Evolutionary conservation across 2,888 invertebrate genomes (phyloP), one percentile per base, ranked within the genome.

Genomic region (Eulithis testata): DNA sequence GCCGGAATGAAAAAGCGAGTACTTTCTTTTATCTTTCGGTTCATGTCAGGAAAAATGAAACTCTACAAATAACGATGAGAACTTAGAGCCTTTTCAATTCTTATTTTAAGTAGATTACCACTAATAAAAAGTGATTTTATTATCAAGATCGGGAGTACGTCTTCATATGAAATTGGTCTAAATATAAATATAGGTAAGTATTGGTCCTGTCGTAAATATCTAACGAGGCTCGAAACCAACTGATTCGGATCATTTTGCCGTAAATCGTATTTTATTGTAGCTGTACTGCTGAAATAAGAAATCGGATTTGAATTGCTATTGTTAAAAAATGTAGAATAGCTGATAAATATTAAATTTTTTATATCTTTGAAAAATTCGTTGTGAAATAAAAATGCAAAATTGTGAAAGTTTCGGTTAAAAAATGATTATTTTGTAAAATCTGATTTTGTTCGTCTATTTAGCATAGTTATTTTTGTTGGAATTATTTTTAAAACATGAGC

Each of bases 191-290:
- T 11, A 21, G 12, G 8, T 52, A 27, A 21, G 27, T 51, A 51
- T 27, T 54, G 36, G 14, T 14, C 36, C 55, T 44, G 55, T 44
- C 55, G 44, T 55, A 55, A 57, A 57, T 57, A 57, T 47, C 57
- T 57, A 57, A 58, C 36, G 50, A 21, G 37, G 21, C 58, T 37
- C 11, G 60, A 60, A 60, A 53, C 36, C 53, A 53, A 60, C 53
- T 44, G 49, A 54, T 47, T 61, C 60, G 27, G 36, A 60, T 60
- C 36, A 53, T 51, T 60, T 62, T n/a, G 57, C 40, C 44, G 14
- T 63, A 63, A 63, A 63, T 53, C 53, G 5, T 52, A 40, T 63
- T 58, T 47, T 60, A 63, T 58, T 49, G 47, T 56, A 11, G 11
- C 40, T 50, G 21, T 31, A 36, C n/a, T 40, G 37, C 40, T 14